Evolutionary conservation across 2,888 invertebrate genomes (phyloP), one percentile per base, ranked within the genome.

Genomic region (Rosalia funebris): DNA sequence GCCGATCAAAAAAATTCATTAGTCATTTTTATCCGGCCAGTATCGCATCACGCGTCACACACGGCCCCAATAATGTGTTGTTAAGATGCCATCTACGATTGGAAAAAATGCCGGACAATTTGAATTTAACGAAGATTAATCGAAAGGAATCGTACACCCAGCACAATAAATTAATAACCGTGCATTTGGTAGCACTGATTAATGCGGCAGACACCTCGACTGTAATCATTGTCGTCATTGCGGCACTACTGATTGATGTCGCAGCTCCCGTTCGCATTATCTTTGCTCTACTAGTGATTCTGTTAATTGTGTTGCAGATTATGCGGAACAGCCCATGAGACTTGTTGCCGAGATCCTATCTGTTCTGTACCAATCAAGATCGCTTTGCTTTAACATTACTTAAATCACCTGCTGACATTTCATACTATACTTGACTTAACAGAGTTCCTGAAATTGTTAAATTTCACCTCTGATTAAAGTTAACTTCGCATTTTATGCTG

Each of bases 121-220:
- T 75, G 72, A 77, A 77, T 77, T 78, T 77, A 79, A 79, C 79
- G 77, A 78, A 77, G 78, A 79, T 78, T 76, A 76, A 79, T 79
- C 74, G 77, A 75, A 71, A 66, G 62, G 72, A 72, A 74, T 75
- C 71, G 71, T 64, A 63, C 64, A 59, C 58, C 60, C 66, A 69
- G 69, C 73, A 71, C 69, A 68, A 73, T 74, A 71, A 73, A 75
- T 75, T 75, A 76, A 75, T 76, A 74, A 72, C 68, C 57, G 55
- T 59, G 57, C 64, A 60, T 69, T 70, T 69, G 69, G 71, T 69
- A 69, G 70, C 70, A 70, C 65, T 73, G 74, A 73, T 76, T 74
- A 76, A 76, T 74, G 69, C 67, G 46, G 48, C 68, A 55, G 69
- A 72, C 73, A 69, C 66, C 62, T 55, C 20, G 55, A 34, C 57